Base-by-base conservation (phyloP, 2,113 vertebrate species). In the Elephas maximus region DNA sequence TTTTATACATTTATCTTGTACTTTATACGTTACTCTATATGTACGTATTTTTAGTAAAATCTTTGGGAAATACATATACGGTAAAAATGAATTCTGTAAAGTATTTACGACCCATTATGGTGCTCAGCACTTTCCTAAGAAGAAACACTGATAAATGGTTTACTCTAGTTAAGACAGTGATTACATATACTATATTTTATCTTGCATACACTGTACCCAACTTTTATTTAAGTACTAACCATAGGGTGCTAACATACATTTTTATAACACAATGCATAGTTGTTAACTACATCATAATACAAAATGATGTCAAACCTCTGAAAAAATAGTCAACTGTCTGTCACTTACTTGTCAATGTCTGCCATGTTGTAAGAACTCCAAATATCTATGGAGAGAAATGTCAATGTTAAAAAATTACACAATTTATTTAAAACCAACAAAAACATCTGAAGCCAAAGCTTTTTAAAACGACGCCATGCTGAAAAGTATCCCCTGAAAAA, bases 261-360 rank as follows among this genome's bases (percentile, higher is more conserved):
- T 90, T 84, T 41, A 53, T 24, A 96, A 86, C 48, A 90, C 1
- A 90, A 92, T 90, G 41, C 45, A 76, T 41, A 90, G 10, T 57
- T 87, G 21, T 86, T 95, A 92, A 76, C 24, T 76, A 88, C 3
- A 84, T n/a, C 60, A 96, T 5, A 79, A 53, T 33, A 95, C 30
- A 95, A 90, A 90, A 9, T 94, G 17, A 97, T 44, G 48, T 8
- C 37, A 87, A 96, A 65, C 94, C 20, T 90, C 73, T 92, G 37
- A 86, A 86, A 90, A 85, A 96, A 65, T 73, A 91, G 93, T 9
- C 30, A 93, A 92, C 48, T 93, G 69, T 80, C 74, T 90, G 67
- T 67, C 93, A 99, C 99, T 99, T 99, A 99, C 99, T 99, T 99
- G 99, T 99, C 99, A 93, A 99, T 98, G 98, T 99, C 99, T 98